phyloP scores from a whole-genome alignment of 2,888 invertebrate species.

The Diplazon laetatorius region DNA sequence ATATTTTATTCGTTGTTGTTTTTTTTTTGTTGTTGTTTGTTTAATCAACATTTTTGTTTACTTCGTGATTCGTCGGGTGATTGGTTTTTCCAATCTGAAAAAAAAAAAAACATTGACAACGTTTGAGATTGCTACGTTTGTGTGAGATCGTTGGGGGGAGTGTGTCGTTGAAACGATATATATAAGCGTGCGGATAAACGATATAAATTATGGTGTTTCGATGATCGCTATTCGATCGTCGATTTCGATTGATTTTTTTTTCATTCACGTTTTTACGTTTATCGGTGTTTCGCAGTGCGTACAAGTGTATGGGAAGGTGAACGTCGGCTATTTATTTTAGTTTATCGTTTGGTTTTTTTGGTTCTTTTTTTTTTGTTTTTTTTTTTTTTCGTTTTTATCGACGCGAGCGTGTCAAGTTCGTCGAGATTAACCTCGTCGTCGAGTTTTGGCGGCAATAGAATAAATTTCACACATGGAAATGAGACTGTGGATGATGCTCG shows the following conservation, averaged over 20 bases:
- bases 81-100: neutral
- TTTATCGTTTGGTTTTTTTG: neutral
- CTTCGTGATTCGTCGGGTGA: neutral
- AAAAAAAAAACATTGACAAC: too few species aligned
- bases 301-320: slow-evolving; percentile 41
- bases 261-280: neutral
- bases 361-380: neutral
- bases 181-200: slow-evolving; percentile 9
- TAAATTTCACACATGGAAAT: slow-evolving; percentile 66
- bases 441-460: neutral
- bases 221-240: slow-evolving; percentile 16
- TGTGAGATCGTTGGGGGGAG: neutral
- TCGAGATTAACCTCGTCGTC: slow-evolving; percentile 56
- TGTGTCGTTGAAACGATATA: slow-evolving; percentile 26
- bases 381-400: neutral
- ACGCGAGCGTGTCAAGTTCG: slow-evolving; percentile 43
- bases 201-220: slow-evolving; percentile 53
- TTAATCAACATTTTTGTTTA: neutral
- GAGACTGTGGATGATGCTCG: slow-evolving; percentile 80
- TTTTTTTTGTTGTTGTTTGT: too few species aligned
- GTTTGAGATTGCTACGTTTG: neutral
- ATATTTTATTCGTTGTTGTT: too few species aligned
- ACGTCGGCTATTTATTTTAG: neutral
- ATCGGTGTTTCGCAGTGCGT: slow-evolving; percentile 35
- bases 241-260: slow-evolving; percentile 10